Evolutionary conservation across 2,888 invertebrate species (phyloP), one percentile per base, ranked within the genome.

Genomic region (Scrobipalpa atriplicella): DNA sequence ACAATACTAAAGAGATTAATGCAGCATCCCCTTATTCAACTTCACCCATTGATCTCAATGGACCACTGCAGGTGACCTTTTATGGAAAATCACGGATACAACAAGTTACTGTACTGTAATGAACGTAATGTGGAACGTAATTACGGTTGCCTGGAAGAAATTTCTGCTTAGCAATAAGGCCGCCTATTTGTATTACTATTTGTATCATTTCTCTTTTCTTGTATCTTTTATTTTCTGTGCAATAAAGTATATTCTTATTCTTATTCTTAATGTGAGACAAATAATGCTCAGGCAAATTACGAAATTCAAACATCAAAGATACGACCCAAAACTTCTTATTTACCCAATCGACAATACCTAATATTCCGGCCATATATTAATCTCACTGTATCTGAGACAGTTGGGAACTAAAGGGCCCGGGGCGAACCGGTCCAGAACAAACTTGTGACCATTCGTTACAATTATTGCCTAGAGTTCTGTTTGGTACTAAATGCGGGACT

Each of bases 381-480:
- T 81, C 75, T 74, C 64, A 68, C 71, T 70, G 77, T 82, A 81
- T 80, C 78, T 77, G 65, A 72, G 74, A 77, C 75, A 78, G 78
- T 81, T 77, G 66, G 58, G 65, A 74, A 71, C 66, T n/a, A 19
- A 65, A 66, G 66, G 67, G 75, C 77, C 73, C 60, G 70, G 65
- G 78, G 77, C 62, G 62, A 58, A 7, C 16, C 51, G 54, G 58
- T 72, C 74, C 75, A 73, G 75, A 76, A 80, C 81, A 78, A 84
- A 84, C 76, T 85, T 82, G 67, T 67, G 69, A 75, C 78, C 86
- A 84, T 85, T 85, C 72, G 78, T 85, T 84, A 83, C 76, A 75
- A 78, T 80, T 80, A 81, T 78, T 78, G 75, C 77, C 58, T 38
- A 38, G 58, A 18, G 58, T 38, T 58, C 36, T 36, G 16, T 11